These are phyloP conservation scores for Gryllus longicercus DNA, from an alignment of 2,888 invertebrate species.

Conservation along the genomic window DNA sequence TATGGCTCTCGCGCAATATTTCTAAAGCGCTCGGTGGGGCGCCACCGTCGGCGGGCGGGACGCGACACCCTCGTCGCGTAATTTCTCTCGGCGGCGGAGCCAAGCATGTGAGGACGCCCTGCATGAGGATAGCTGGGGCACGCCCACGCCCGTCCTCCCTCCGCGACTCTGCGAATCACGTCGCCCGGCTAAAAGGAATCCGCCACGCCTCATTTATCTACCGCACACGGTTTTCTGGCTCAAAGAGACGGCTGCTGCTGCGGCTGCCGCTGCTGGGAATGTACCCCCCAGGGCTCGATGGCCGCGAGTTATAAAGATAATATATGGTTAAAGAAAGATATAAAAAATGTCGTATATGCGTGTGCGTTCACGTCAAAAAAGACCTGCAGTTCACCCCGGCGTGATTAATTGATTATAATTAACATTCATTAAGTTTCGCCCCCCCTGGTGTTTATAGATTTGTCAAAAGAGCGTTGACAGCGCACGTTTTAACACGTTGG, in stretches of 20 bases:
- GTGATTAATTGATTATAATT: slow-evolving; percentile 17
- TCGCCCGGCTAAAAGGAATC: too few species aligned
- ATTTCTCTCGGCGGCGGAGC: not conserved
- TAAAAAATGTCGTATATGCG: not conserved
- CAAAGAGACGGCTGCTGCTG: too few species aligned
- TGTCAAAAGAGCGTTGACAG: not conserved
- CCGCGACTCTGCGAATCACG: too few species aligned
- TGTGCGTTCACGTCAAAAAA: not conserved
- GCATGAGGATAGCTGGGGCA: too few species aligned
- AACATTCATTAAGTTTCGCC: not conserved
- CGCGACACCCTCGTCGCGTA: not conserved
- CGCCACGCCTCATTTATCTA: too few species aligned
- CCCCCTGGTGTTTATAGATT: not conserved
- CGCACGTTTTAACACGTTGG: not conserved
- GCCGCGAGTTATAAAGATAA: not conserved
- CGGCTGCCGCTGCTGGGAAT: too few species aligned
- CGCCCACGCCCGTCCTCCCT: too few species aligned
- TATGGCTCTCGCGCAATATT: not conserved
- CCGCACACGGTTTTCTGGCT: too few species aligned
- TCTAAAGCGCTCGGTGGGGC: not conserved
- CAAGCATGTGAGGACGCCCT: too few species aligned
- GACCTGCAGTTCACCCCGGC: not conserved
- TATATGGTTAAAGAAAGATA: not conserved
- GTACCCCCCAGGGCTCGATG: too few species aligned
- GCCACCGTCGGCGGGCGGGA: not conserved